Evolutionary conservation across 2,888 invertebrate genomes (phyloP).

Genomic region (Chesias legatella): DNA sequence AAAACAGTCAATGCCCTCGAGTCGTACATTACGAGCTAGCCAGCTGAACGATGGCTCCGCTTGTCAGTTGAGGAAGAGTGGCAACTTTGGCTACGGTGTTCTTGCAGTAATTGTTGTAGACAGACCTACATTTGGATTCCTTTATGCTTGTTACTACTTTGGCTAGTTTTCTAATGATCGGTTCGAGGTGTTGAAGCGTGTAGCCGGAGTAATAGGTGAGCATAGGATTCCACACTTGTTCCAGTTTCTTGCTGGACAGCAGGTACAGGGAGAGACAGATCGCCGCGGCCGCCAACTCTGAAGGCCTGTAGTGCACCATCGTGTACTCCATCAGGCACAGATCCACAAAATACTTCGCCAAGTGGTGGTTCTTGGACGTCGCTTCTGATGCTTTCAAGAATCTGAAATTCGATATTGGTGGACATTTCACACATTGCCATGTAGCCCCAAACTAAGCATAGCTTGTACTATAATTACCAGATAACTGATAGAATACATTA

Average conservation of each 20-base stretch:
- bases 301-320: conserved; percentile 89
- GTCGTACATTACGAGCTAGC: conserved; percentile 34
- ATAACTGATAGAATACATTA: too few species aligned
- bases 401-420: conserved; percentile 58
- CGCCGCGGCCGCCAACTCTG: conserved; percentile 90
- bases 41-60: conserved; percentile 53
- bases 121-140: conserved; percentile 84
- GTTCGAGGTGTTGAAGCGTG: conserved; percentile 83
- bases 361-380: conserved; percentile 82
- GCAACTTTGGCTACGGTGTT: conserved; percentile 83
- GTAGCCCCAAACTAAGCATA: too few species aligned
- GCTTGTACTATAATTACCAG: too few species aligned
- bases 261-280: conserved; percentile 84
- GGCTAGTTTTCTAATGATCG: conserved; percentile 85
- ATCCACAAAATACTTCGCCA: conserved; percentile 96
- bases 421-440: too few species aligned
- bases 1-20: conserved; percentile 43
- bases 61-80: conserved; percentile 81
- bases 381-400: conserved; percentile 82
- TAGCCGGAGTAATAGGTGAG: conserved; percentile 89
- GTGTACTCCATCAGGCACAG: conserved; percentile 89
- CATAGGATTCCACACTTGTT: conserved; percentile 86
- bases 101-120: conserved; percentile 83
- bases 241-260: conserved; percentile 72
- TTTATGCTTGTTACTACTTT: conserved; percentile 84